Conservation (phyloP, 2,797 vertebrate genomes). For the Caiman crocodilus region DNA sequence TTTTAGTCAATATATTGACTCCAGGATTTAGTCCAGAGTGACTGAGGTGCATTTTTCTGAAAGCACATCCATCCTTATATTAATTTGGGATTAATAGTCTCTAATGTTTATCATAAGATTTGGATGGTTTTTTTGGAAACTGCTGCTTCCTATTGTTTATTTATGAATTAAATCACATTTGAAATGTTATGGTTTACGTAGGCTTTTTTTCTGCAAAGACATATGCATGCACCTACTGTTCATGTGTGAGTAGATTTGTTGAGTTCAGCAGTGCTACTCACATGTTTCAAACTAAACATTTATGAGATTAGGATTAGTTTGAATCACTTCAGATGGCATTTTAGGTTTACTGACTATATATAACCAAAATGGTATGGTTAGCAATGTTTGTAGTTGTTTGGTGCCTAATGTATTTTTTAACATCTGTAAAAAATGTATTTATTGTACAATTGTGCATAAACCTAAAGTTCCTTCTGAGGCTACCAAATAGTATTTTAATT, state of each 20-base stretch:
- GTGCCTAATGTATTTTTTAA: constrained; percentile 61
- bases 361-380: constrained; percentile 28
- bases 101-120: constrained; percentile 36
- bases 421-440: constrained; percentile 60
- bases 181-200: constrained; percentile 73
- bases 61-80: constrained; percentile 52
- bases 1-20: neutral
- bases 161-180: constrained; percentile 63
- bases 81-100: constrained; percentile 50
- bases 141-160: constrained; percentile 60
- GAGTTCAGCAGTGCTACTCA: constrained; percentile 61
- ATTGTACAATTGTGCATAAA: constrained; percentile 63
- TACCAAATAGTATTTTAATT: constrained; percentile 81
- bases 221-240: constrained; percentile 50
- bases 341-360: constrained; percentile 55
- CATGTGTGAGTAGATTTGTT: constrained; percentile 55
- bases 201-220: constrained; percentile 65
- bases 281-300: neutral
- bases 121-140: constrained; percentile 73
- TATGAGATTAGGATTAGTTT: constrained; percentile 36
- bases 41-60: constrained; percentile 15
- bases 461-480: constrained; percentile 79
- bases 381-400: constrained; percentile 43
- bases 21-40: constrained; percentile 36
- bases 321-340: constrained; percentile 47